Base-by-base conservation (phyloP, 2,888 invertebrate genomes). In the Sinotaia quadrata region DNA sequence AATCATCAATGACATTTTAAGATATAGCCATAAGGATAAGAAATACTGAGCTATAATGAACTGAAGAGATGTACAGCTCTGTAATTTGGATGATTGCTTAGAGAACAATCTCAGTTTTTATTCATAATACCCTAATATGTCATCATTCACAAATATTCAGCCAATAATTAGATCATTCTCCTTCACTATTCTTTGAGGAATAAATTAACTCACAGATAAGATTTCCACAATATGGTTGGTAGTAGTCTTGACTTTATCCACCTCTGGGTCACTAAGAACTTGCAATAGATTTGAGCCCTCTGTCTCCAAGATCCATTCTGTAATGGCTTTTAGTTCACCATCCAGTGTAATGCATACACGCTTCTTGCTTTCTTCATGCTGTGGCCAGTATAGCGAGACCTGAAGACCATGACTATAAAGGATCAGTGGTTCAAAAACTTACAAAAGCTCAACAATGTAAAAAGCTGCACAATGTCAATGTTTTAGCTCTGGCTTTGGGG, bases 211-310 rank as follows among this genome's bases (percentile, higher is more conserved):
- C 78, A 87, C 85, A 68, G 96, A 94, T 91, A 99, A 99, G 85
- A 99, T 98, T 90, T 99, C 99, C 84, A 99, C 98, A 89, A 99
- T 99, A 86, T 99, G 99, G 90, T 99, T 99, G 86, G 97, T 97
- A 87, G 95, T 96, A 1, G 99, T 99, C 74, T 98, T 91, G 24
- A 97, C 94, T 0, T 98, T 97, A 88, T 99, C 99, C 0, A 99
- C 99, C 87, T 98, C 97, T 69, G 96, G 91, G 88, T 99, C 98
- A 65, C 97, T 96, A n/a, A 99, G 90, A 3, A 91, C 98, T 89
- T 96, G 96, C 95, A 98, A 97, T 87, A 99, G 92, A 72, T 97
- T 96, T 1, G 99, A 98, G 84, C 99, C 99, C 85, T 99, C 99
- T 81, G 99, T 99, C 92, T 99, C 99, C 79, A 99, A 90, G 62